Evolutionary conservation across 2,888 invertebrate species (phyloP), one percentile per base, ranked within the genome.

Genomic region (Melinopterus prodromus): DNA sequence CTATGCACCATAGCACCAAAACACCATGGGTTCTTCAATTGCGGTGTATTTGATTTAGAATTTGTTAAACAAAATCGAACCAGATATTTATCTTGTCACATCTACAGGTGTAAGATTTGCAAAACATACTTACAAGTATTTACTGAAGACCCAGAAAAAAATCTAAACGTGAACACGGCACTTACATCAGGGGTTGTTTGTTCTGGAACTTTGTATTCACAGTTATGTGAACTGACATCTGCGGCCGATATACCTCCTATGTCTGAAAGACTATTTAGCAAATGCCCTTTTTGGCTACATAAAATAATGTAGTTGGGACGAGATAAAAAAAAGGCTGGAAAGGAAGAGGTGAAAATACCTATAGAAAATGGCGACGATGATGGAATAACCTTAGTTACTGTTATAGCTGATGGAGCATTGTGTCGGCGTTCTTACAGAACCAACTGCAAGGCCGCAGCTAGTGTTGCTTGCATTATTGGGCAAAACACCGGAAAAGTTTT

Each of bases 371-470:
- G 79, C 6, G 38, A 79, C 69, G n/a, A 15, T 6, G 26, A 69
- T 79, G 79, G 79, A n/a, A 53, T 79, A 15, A 70, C 79, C 38
- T 69, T 76, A 16, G 1, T 79, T 0, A 76, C 70, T 5, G 76
- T 77, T 0, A 36, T 78, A 26, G 16, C 26, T 6, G 78, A 76
- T 69, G 78, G 78, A 6, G 75, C 35, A 74, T 80, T 78, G 80
- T 26, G 69, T 5, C 70, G 77, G 36, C 69, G 77, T 15, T 79
- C 79, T 36, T 79, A 70, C 16, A 37, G 37, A 15, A 12, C 36
- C 1, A 77, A 76, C 16, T 79, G 37, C n/a, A 79, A 79, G 77
- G 79, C 76, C 83, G 82, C 84, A 86, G 86, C 86, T 84, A 78
- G 80, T 35, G 79, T 76, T 6, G 80, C 80, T 0, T 71, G 71